Evolutionary conservation across 2,888 invertebrate genomes (phyloP), one percentile per base, ranked within the genome.

Genomic region (Agrotis ipsilon): DNA sequence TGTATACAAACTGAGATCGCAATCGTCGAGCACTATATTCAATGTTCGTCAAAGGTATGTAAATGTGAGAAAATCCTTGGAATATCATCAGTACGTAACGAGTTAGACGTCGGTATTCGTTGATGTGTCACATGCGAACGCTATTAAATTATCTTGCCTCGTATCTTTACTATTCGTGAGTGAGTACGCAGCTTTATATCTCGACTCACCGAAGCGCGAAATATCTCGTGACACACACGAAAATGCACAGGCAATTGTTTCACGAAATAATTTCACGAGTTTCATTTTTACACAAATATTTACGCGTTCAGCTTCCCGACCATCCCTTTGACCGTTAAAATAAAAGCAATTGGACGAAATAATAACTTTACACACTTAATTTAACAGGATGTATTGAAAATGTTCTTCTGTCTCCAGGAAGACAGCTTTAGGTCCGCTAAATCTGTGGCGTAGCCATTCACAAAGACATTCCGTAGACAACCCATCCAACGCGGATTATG

Each of bases 401-500:
- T 43, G 5, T 57, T 57, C 43, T 24, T 39, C 24, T 45, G 21
- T 27, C 13, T 27, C 5, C 19, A 3, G 7, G 45, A 67, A 60
- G 73, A 54, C 69, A 19, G 72, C 55, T 64, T 70, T 67, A 59
- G 48, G 32, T 60, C 32, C 16, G 39, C 78, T 80, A 59, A 82
- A 71, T 72, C 71, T 75, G 70, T 77, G 70, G 73, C 58, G 58
- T 75, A 52, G 54, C 64, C 49, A 71, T 59, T 72, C 71, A 72
- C 80, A 83, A 86, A 86, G 82, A 63, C 73, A 81, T 83, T 81
- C 82, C 79, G 54, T 68, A 78, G 71, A 77, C 74, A 79, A 72
- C 75, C 80, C 72, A 80, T 83, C 80, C 82, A 66, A 75, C 71
- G 67, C 75, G 82, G 81, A 87, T 87, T 84, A 87, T 85, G 82